Evolutionary conservation across 2,797 vertebrate genomes (phyloP).

Genomic region (Amblyraja radiata): DNA sequence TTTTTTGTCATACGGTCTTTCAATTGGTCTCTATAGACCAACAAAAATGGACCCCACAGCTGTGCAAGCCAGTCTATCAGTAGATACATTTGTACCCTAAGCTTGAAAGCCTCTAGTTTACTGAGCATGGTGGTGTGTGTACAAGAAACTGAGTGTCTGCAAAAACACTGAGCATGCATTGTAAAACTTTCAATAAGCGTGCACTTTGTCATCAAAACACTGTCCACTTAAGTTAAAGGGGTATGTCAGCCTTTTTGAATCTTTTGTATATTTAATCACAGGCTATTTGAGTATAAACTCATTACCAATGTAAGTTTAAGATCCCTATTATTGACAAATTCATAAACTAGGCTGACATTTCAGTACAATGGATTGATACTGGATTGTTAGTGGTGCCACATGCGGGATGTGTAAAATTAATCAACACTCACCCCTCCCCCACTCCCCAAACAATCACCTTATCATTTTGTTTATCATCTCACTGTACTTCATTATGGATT

Average conservation of each 20-base stretch:
- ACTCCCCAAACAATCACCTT: background rate
- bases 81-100: conserved; percentile 26
- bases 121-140: conserved; percentile 26
- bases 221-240: conserved; percentile 19
- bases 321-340: background rate
- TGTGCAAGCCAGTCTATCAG: conserved; percentile 37
- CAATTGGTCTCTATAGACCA: conserved; percentile 22
- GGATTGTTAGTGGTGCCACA: background rate
- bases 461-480: background rate
- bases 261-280: background rate
- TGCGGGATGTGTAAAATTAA: background rate
- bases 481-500: background rate
- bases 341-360: background rate
- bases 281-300: background rate
- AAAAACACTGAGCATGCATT: conserved; percentile 34
- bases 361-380: background rate
- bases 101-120: conserved; percentile 21
- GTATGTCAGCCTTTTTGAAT: conserved; percentile 1
- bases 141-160: conserved; percentile 32
- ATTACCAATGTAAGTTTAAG: background rate
- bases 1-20: conserved; percentile 26
- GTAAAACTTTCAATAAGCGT: conserved; percentile 31
- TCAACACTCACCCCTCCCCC: too few species aligned
- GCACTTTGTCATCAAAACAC: conserved; percentile 26
- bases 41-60: conserved; percentile 31